These are phyloP conservation scores for Crotalus viridis DNA, from an alignment of 2,113 vertebrate genomes.

Conservation along the genomic window DNA sequence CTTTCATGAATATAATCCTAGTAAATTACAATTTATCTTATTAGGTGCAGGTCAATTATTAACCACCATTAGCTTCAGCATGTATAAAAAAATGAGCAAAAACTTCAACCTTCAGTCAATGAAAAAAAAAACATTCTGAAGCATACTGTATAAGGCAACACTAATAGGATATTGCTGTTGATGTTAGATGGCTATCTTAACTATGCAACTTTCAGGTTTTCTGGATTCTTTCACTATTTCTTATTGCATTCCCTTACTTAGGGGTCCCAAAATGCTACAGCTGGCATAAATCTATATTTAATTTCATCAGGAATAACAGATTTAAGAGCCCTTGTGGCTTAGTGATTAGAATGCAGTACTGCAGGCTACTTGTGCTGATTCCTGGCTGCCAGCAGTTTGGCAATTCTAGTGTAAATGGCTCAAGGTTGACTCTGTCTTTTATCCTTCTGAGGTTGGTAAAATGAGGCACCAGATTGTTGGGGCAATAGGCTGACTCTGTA, in stretches of 20 bases:
- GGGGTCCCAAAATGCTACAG: neutral
- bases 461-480: too few relatives aligned
- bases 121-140: neutral
- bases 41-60: slow-evolving; percentile 15
- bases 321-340: neutral
- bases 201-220: neutral
- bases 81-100: neutral
- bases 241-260: neutral
- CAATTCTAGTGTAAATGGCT: too few relatives aligned
- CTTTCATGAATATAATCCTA: neutral
- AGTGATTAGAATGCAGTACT: too few relatives aligned
- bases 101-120: neutral
- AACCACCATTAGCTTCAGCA: neutral
- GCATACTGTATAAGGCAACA: neutral
- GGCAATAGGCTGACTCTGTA: too few relatives aligned
- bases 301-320: slow-evolving; percentile 18
- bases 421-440: too few relatives aligned
- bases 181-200: neutral
- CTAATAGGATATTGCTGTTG: neutral
- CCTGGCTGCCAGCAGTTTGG: too few relatives aligned
- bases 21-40: neutral
- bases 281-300: slow-evolving; percentile 27
- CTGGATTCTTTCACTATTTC: neutral
- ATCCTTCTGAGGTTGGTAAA: too few relatives aligned
- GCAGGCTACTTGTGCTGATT: too few relatives aligned